phyloP scores from a whole-genome alignment of 2,113 vertebrate species.

The Drymodes brunneopygia region DNA sequence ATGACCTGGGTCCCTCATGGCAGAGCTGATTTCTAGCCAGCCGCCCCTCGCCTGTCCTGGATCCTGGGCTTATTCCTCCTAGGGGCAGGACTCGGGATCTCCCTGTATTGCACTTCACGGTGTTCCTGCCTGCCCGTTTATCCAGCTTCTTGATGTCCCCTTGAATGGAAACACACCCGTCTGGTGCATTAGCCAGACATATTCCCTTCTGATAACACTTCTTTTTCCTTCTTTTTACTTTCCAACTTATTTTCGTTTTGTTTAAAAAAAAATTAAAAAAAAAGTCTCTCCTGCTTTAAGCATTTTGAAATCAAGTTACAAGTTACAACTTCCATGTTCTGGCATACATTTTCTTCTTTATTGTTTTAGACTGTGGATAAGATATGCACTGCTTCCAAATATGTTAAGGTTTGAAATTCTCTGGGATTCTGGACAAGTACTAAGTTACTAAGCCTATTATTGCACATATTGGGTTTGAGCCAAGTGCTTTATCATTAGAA shows the following conservation, averaged over 20 bases:
- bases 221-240: neutral
- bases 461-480: neutral
- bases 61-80: neutral
- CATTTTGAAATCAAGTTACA: neutral
- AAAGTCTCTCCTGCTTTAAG: neutral
- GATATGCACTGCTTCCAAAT: neutral
- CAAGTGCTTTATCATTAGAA: conserved; percentile 51
- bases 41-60: neutral
- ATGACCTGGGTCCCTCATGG: neutral
- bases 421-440: neutral
- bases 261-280: neutral
- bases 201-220: neutral
- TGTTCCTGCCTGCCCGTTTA: neutral
- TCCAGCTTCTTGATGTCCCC: neutral
- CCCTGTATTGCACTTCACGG: neutral
- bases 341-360: neutral
- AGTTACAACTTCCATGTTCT: neutral
- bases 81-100: neutral
- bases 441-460: conserved; percentile 30
- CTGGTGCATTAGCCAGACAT: neutral
- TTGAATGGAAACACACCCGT: neutral
- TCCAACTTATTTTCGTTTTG: fast-evolving
- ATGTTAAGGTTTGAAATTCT: neutral
- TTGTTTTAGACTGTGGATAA: neutral
- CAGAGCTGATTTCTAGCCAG: neutral